These are phyloP conservation scores for Papilio polyxenes DNA, from an alignment of 1,140 invertebrate genomes.

Conservation along the genomic window DNA sequence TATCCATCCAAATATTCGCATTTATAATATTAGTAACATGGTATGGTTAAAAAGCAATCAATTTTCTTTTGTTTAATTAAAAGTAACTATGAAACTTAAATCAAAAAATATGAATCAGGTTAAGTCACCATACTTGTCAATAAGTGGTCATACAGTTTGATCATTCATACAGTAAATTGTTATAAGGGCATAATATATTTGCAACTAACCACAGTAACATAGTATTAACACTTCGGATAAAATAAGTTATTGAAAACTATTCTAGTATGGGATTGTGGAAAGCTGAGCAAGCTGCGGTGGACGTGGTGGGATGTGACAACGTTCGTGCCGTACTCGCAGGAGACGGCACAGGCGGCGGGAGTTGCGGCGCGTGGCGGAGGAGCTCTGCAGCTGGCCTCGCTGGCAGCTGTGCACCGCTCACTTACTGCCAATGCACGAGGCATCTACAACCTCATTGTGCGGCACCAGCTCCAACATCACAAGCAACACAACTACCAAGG, in stretches of 20 bases:
- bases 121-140: too few species aligned
- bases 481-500: constrained; percentile 88
- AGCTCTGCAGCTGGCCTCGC: constrained; percentile 89
- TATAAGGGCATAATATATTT: too few species aligned
- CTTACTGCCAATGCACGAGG: constrained; percentile 92
- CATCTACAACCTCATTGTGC: constrained; percentile 91
- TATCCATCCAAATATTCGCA: too few species aligned
- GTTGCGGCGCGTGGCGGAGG: constrained; percentile 90
- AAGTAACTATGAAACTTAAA: too few species aligned
- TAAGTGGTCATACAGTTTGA: too few species aligned
- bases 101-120: too few species aligned
- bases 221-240: too few species aligned
- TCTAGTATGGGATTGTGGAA: constrained; percentile 94
- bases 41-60: too few species aligned
- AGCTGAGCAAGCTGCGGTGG: constrained; percentile 91
- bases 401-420: constrained; percentile 93
- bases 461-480: constrained; percentile 89
- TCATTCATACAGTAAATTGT: too few species aligned
- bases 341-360: constrained; percentile 94
- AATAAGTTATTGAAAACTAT: constrained; percentile 38
- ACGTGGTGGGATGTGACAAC: constrained; percentile 95
- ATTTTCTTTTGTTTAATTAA: too few species aligned
- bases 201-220: too few species aligned
- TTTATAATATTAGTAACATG: too few species aligned
- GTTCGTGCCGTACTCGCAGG: constrained; percentile 89